Conservation (phyloP, 2,113 vertebrate species). For the Oxyura jamaicensis region DNA sequence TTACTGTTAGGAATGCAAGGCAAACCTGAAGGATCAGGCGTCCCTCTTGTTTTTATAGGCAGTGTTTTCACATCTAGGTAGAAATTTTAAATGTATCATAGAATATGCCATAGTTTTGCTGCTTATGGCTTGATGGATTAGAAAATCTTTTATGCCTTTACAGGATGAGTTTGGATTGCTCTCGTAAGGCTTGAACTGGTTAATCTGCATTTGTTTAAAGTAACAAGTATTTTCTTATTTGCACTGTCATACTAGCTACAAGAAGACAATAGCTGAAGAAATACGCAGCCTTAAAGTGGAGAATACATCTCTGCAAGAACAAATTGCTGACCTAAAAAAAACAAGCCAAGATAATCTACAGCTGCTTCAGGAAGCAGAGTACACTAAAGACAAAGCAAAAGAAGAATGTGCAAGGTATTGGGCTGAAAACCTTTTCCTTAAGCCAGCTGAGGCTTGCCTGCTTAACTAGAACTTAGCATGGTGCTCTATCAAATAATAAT, state of each 20-base stretch:
- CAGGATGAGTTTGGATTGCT: background rate
- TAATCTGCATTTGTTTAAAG: background rate
- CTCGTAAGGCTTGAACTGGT: background rate
- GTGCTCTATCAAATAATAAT: background rate
- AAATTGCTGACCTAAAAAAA: constrained; percentile 69
- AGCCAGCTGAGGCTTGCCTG: background rate
- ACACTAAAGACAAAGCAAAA: constrained; percentile 69
- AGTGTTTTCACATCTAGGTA: background rate
- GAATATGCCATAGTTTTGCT: background rate
- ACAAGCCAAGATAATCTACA: constrained; percentile 70
- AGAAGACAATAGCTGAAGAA: constrained; percentile 68
- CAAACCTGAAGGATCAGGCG: background rate
- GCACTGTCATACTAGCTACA: constrained; percentile 72
- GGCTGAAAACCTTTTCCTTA: background rate
- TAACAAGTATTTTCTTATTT: background rate
- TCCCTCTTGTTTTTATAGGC: background rate
- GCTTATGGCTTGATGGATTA: background rate
- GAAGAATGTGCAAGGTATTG: constrained; percentile 83
- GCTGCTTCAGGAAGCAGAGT: constrained; percentile 69
- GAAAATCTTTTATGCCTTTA: background rate
- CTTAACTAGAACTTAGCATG: background rate
- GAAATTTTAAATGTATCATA: background rate
- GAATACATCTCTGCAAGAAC: constrained; percentile 70
- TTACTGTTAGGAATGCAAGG: background rate
- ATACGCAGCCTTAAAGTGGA: constrained; percentile 61